Percentiles rank a stretch among this genome's conserved stretches.
Evolutionary conservation across 1,140 invertebrate genomes (phyloP).

Genomic region (Aphelenchoides fujianensis): DNA sequence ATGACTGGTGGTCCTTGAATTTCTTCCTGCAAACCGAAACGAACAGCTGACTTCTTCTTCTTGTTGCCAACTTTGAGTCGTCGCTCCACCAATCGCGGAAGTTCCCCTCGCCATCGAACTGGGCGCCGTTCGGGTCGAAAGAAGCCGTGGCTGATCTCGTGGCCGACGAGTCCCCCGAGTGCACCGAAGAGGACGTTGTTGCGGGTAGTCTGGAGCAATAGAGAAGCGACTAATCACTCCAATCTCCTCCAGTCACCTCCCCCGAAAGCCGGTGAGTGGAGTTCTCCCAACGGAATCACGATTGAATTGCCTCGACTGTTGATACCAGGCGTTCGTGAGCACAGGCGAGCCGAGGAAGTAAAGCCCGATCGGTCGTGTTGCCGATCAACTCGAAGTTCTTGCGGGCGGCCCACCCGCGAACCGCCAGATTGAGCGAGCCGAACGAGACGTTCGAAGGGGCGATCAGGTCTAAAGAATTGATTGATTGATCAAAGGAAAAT

Average conservation of each 20-base stretch:
- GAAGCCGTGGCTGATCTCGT: slow-evolving; percentile 84
- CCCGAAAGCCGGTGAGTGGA: slow-evolving; percentile 30
- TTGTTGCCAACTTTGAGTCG: slow-evolving; percentile 1
- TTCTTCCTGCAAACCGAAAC: neutral
- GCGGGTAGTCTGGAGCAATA: slow-evolving; percentile 2
- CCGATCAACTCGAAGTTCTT: neutral
- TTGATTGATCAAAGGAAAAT: too few species aligned
- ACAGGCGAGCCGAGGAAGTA: slow-evolving; percentile 13
- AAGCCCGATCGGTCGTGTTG: neutral
- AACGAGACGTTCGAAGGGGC: neutral
- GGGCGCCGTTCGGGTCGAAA: slow-evolving; percentile 72
- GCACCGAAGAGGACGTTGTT: neutral
- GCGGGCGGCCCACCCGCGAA: neutral
- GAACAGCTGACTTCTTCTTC: too few species aligned
- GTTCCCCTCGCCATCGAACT: slow-evolving; percentile 31
- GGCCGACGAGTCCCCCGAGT: neutral
- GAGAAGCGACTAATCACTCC: too few species aligned
- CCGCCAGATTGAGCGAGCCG: neutral
- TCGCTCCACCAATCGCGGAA: slow-evolving; percentile 62
- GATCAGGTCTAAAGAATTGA: too few species aligned
- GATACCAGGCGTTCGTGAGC: slow-evolving; percentile 12
- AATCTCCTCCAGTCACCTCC: too few species aligned
- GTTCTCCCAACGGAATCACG: slow-evolving; percentile 26
- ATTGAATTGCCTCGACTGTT: slow-evolving; percentile 14
- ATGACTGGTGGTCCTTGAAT: slow-evolving; percentile 33